Base-by-base conservation (phyloP, 2,888 invertebrate genomes). In the Ditula angustiorana region DNA sequence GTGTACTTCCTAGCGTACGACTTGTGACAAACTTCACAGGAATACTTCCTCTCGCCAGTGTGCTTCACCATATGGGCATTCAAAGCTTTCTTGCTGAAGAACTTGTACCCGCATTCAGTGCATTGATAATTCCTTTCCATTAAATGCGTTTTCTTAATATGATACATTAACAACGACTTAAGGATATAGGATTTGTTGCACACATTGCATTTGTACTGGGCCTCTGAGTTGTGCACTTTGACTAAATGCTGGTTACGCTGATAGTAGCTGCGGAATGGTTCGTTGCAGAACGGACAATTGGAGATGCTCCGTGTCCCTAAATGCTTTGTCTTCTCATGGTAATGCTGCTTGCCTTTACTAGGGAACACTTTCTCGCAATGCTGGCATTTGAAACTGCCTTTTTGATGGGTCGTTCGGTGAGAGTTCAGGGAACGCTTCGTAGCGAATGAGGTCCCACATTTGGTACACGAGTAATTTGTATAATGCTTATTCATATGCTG, bases 21-120 rank as follows among this genome's bases (percentile, higher is more conserved):
- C 62, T 94, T 90, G 2, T 82, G 75, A 26, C 91, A 92, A 0
- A 90, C 75, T 1, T 80, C 81, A 56, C 91, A 92, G 0, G 78
- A 70, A 35, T 84, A 89, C 16, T 81, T 86, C 1, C 84, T 73
- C 30, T 89, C 90, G 0, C 93, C 93, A 0, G 88, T 90, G 66
- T 93, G 93, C 33, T 90, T 90, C 0, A 93, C 74, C 92, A 93
- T 93, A 47, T 93, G 93, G 0, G 88, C 92, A 58, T 92, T 93
- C 0, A 94, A 78, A 0, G 91, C 91, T 67, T 93, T 93, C n/a
- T 91, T 92, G 60, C 92, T 93, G 69, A 93, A 93, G 60, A 94
- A 94, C 52, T 88, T 78, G 46, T 85, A 90, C 0, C 92, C 94
- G 59, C 94, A 94, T 23, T 93, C 88, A 0, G 87, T 85, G 24